A percentile compares a stretch with the other conserved stretches of the same genome.
These are phyloP conservation scores for Spondyliosoma cantharus DNA, from an alignment of 2,797 vertebrate species.

Conservation along the genomic window DNA sequence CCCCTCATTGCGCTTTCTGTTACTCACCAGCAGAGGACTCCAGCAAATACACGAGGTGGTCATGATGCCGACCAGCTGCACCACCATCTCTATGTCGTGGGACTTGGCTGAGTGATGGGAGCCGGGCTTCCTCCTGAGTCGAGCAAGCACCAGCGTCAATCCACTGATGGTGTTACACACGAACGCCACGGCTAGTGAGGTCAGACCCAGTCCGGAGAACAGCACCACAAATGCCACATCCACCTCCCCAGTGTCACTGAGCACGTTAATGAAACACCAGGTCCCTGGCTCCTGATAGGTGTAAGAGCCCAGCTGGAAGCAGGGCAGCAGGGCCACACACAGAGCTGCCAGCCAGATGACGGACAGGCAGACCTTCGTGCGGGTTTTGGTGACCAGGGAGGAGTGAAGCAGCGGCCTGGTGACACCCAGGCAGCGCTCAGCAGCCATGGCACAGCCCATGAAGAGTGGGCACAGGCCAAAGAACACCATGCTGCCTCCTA, in stretches of 20 bases:
- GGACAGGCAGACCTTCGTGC: constrained; percentile 84
- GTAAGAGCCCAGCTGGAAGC: constrained; percentile 86
- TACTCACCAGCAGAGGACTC: constrained; percentile 92
- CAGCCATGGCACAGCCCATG: constrained; percentile 91
- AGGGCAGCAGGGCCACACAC: constrained; percentile 87
- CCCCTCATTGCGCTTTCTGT: constrained; percentile 11
- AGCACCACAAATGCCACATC: constrained; percentile 87
- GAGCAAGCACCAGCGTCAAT: constrained; percentile 85
- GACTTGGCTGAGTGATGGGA: constrained; percentile 82
- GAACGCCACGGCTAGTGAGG: constrained; percentile 85
- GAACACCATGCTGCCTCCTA: constrained; percentile 93
- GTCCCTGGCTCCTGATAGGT: constrained; percentile 88
- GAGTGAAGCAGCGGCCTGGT: constrained; percentile 89
- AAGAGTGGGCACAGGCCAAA: constrained; percentile 92
- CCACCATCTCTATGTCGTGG: constrained; percentile 94
- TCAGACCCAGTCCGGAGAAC: constrained; percentile 89
- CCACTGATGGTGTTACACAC: constrained; percentile 92
- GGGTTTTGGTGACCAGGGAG: constrained; percentile 84
- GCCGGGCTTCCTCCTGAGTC: constrained; percentile 80
- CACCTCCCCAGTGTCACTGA: constrained; percentile 71
- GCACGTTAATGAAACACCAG: constrained; percentile 91
- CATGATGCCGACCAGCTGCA: constrained; percentile 92
- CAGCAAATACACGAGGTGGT: constrained; percentile 92
- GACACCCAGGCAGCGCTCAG: constrained; percentile 91
- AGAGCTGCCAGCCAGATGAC: constrained; percentile 84